Conservation (phyloP, 1,140 invertebrate species). For the Venturia canescens region DNA sequence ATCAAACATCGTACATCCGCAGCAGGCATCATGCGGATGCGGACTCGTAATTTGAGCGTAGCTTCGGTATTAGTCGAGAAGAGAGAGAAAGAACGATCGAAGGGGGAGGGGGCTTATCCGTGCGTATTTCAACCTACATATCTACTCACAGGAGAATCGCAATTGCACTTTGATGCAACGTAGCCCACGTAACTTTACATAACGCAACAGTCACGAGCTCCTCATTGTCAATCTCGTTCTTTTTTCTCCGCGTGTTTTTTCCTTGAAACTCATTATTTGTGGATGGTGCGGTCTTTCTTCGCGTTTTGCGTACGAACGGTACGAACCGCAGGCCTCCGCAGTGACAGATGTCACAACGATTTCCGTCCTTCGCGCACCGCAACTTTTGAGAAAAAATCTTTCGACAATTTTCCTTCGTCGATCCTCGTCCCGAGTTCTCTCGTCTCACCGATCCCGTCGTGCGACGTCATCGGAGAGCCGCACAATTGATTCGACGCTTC, state of each 20-base stretch:
- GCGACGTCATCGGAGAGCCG: too few relatives aligned
- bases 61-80: background rate
- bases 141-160: constrained; percentile 5
- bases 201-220: constrained; percentile 3
- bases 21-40: background rate
- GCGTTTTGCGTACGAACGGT: background rate
- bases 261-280: constrained; percentile 23
- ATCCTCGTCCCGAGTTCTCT: too few relatives aligned
- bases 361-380: background rate
- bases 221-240: constrained; percentile 19
- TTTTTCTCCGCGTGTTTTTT: background rate
- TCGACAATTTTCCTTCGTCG: too few relatives aligned
- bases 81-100: background rate
- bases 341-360: background rate
- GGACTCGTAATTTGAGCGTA: background rate
- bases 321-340: background rate
- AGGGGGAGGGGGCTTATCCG: background rate
- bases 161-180: constrained; percentile 22
- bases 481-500: too few relatives aligned
- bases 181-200: constrained; percentile 26
- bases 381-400: too few relatives aligned
- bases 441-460: too few relatives aligned
- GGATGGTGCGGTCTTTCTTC: background rate
- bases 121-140: background rate
- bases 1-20: background rate